These are phyloP conservation scores for Acronicta aceris DNA, from an alignment of 2,888 invertebrate genomes.

Conservation along the genomic window DNA sequence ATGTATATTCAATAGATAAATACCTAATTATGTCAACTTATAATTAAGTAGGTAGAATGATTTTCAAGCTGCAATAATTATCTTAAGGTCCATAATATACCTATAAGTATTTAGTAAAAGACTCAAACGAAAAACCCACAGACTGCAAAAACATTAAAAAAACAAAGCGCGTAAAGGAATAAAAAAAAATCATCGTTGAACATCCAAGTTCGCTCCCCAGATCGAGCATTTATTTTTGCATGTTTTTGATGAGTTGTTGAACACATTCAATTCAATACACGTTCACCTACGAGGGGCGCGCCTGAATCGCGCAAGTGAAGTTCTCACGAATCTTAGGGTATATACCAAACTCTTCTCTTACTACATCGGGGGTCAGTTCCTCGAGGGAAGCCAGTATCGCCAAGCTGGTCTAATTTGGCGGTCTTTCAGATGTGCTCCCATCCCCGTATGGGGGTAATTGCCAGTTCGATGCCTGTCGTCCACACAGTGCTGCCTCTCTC, in stretches of 20 bases:
- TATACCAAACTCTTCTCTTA: neutral
- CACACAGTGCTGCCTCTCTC: neutral
- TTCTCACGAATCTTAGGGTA: slow-evolving; percentile 7
- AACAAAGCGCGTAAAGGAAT: too few species aligned
- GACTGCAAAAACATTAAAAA: too few species aligned
- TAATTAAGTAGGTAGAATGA: too few species aligned
- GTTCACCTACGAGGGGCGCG: neutral
- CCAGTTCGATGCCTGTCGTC: neutral
- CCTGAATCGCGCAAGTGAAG: slow-evolving; percentile 25
- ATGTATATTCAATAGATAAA: too few species aligned
- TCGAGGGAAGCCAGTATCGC: slow-evolving; percentile 1
- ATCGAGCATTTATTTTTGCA: neutral
- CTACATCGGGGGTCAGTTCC: neutral
- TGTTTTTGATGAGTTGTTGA: neutral
- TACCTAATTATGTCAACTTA: too few species aligned
- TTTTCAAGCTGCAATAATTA: too few species aligned
- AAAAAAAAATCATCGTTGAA: too few species aligned
- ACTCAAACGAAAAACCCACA: too few species aligned
- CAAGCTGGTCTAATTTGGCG: neutral
- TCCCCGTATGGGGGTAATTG: neutral
- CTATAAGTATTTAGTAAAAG: too few species aligned
- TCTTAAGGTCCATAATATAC: too few species aligned
- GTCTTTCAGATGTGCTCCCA: neutral
- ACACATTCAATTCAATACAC: neutral
- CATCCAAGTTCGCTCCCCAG: neutral